Conservation (phyloP, 2,888 invertebrate genomes). For the Taenaris catops region DNA sequence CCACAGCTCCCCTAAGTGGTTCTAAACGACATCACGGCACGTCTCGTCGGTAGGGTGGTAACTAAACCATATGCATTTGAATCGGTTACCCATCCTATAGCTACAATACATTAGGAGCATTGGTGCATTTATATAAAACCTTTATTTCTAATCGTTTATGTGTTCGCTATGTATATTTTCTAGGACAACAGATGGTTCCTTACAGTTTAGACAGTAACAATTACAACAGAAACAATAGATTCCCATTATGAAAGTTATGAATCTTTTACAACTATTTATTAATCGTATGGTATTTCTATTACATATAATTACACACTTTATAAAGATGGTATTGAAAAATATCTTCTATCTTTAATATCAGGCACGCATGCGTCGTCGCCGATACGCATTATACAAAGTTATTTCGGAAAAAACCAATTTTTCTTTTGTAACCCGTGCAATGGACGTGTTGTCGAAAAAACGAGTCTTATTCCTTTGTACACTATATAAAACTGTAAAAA, state of each 20-base stretch:
- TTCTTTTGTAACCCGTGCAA: slow-evolving; percentile 40
- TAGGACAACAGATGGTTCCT: slow-evolving; percentile 4
- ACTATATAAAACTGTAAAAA: slow-evolving; percentile 72
- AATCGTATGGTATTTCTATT: slow-evolving; percentile 19
- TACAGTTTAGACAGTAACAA: slow-evolving; percentile 19
- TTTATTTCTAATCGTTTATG: slow-evolving; percentile 11
- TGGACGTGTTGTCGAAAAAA: slow-evolving; percentile 59
- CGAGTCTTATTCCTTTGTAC: slow-evolving; percentile 41
- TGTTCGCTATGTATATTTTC: slow-evolving; percentile 15
- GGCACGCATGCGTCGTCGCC: slow-evolving; percentile 62
- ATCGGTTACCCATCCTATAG: too few species aligned
- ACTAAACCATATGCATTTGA: too few species aligned
- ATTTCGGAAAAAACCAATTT: slow-evolving; percentile 43
- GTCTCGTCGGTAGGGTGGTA: too few species aligned
- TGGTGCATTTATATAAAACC: slow-evolving; percentile 13
- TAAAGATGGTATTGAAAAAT: slow-evolving; percentile 60
- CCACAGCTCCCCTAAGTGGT: too few species aligned
- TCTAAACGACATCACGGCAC: too few species aligned
- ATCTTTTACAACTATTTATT: slow-evolving; percentile 22
- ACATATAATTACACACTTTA: slow-evolving; percentile 28
- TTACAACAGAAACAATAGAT: slow-evolving; percentile 21
- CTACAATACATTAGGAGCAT: not conserved
- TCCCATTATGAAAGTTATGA: slow-evolving; percentile 19
- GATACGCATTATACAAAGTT: slow-evolving; percentile 44
- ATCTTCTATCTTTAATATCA: slow-evolving; percentile 56